phyloP scores from a whole-genome alignment of 2,888 invertebrate genomes.

The Bugulina stolonifera region DNA sequence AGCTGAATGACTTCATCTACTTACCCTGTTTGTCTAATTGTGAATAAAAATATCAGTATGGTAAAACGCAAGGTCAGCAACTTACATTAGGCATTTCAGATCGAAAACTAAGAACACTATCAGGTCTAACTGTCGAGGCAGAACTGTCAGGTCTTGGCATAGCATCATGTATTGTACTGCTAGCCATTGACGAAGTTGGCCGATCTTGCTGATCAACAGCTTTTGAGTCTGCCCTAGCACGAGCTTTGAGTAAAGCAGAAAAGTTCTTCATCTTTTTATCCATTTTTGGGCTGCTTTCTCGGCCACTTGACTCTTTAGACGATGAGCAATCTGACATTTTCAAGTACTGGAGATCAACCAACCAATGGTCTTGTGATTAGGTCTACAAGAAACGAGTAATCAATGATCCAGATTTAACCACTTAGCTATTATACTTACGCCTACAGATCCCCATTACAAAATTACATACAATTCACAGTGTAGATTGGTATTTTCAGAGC shows the following conservation, averaged over 20 bases:
- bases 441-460: no score
- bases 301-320: neutral
- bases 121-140: constrained; percentile 13
- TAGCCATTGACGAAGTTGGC: neutral
- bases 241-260: constrained; percentile 11
- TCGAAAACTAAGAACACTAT: constrained; percentile 21
- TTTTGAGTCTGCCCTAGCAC: constrained; percentile 3
- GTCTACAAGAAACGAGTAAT: no score
- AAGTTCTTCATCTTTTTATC: constrained; percentile 22
- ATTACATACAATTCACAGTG: no score
- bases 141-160: neutral
- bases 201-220: neutral
- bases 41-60: no score
- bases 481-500: no score
- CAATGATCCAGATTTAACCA: no score
- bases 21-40: no score
- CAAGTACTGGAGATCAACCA: no score
- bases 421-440: no score
- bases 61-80: no score
- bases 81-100: constrained; percentile 23
- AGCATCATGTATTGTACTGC: neutral
- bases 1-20: no score
- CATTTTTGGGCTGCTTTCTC: neutral
- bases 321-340: constrained; percentile 11
- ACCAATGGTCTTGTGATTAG: no score